Evolutionary conservation across 2,888 invertebrate genomes (phyloP).

Genomic region (Dioctria linearis): DNA sequence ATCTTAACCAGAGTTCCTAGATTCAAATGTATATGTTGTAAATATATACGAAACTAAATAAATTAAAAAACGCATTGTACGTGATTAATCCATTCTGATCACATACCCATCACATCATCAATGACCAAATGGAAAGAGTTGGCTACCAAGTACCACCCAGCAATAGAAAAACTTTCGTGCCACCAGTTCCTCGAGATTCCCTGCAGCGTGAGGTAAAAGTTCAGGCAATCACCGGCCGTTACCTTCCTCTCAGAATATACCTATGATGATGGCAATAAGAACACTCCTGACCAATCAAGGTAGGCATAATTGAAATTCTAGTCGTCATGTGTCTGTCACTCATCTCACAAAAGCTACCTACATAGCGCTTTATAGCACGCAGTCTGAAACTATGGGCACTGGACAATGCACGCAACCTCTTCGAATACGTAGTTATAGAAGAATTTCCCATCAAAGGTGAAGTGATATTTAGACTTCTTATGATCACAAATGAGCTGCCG

Average conservation of each 20-base stretch:
- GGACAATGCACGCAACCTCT: background rate
- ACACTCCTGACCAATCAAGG: background rate
- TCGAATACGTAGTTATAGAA: background rate
- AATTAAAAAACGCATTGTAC: background rate
- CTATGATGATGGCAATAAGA: too few relatives aligned
- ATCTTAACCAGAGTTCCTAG: too few relatives aligned
- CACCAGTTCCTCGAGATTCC: slow-evolving; percentile 19
- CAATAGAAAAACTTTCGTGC: slow-evolving; percentile 28
- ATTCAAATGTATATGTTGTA: too few relatives aligned
- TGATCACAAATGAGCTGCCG: background rate
- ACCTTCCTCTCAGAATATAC: too few relatives aligned
- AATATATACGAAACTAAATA: too few relatives aligned
- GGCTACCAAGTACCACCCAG: slow-evolving; percentile 35
- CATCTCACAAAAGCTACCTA: too few relatives aligned
- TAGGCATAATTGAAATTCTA: slow-evolving; percentile 32
- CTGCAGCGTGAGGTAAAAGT: background rate
- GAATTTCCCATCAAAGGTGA: background rate
- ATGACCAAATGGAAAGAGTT: slow-evolving; percentile 19
- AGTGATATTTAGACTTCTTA: background rate
- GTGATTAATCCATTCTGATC: slow-evolving; percentile 33
- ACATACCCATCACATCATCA: slow-evolving; percentile 3
- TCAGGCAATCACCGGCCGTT: background rate
- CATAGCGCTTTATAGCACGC: too few relatives aligned
- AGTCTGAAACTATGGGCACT: too few relatives aligned
- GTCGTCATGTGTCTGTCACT: slow-evolving; percentile 5